Evolutionary conservation across 1,140 invertebrate genomes (phyloP).

Genomic region (Alviniconcha marisindica): DNA sequence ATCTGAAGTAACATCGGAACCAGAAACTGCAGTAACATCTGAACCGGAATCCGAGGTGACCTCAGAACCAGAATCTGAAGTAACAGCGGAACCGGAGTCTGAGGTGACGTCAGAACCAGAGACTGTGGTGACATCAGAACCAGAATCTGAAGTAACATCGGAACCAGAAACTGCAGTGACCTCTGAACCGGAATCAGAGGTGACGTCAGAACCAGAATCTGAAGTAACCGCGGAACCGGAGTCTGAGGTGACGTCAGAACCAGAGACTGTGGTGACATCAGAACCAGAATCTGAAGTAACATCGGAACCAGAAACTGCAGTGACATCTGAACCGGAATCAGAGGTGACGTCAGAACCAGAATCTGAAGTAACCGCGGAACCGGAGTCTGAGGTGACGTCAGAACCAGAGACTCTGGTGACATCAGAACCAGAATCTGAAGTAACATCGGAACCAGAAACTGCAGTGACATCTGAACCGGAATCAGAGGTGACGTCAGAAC

Average conservation of each 20-base stretch:
- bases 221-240: conserved; percentile 31
- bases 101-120: conserved; percentile 42
- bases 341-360: conserved; percentile 42
- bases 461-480: conserved; percentile 26
- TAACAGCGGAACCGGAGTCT: conserved; percentile 38
- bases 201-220: conserved; percentile 39
- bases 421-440: conserved; percentile 35
- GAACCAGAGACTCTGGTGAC: conserved; percentile 42
- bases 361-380: conserved; percentile 39
- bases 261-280: conserved; percentile 32
- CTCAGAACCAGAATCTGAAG: conserved; percentile 45
- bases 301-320: conserved; percentile 38
- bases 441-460: conserved; percentile 34
- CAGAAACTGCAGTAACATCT: conserved; percentile 36
- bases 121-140: no score
- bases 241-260: conserved; percentile 24
- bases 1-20: conserved; percentile 31
- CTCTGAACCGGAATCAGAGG: conserved; percentile 43
- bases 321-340: conserved; percentile 41
- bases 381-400: conserved; percentile 40
- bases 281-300: neutral
- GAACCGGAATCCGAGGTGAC: conserved; percentile 42
- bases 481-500: conserved; percentile 8
- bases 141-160: conserved; percentile 47
- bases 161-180: conserved; percentile 38